Evolutionary conservation across 2,797 vertebrate species (phyloP).

Genomic region (Helicolenus hilgendorfi): DNA sequence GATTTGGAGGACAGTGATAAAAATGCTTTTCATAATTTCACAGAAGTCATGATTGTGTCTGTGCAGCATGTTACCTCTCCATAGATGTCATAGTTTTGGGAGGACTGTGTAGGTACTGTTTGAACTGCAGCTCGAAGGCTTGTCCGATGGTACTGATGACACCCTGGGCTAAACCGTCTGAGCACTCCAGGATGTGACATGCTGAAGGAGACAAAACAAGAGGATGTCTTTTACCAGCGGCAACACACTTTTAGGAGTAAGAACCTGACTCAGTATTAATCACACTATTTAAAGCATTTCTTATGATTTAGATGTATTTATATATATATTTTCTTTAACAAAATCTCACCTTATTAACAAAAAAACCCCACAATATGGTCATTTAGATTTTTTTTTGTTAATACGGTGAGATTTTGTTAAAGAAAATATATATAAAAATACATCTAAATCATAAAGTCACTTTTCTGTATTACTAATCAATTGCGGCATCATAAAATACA

Average conservation of each 20-base stretch:
- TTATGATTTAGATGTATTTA: not conserved
- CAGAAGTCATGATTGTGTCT: not conserved
- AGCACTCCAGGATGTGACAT: slow-evolving; percentile 98
- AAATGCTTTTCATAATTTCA: not conserved
- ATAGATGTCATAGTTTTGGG: slow-evolving; percentile 91
- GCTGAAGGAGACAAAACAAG: slow-evolving; percentile 84
- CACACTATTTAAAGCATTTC: not conserved
- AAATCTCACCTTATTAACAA: not conserved
- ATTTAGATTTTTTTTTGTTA: too few relatives aligned
- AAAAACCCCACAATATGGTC: too few relatives aligned
- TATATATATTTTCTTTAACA: not conserved
- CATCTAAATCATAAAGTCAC: not conserved
- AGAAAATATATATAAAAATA: not conserved
- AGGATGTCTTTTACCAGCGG: not conserved
- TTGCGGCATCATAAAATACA: not conserved
- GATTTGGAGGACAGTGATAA: not conserved
- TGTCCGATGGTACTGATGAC: slow-evolving; percentile 98
- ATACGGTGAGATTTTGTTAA: accelerated
- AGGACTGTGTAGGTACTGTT: slow-evolving; percentile 97
- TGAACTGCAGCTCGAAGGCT: slow-evolving; percentile 98
- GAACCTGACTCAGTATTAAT: not conserved
- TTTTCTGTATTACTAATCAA: not conserved
- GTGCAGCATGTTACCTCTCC: slow-evolving; percentile 90
- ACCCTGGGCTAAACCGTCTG: slow-evolving; percentile 95
- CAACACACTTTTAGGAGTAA: not conserved